A percentile compares a stretch with the other conserved stretches of the same genome.
Conservation (phyloP, 2,113 vertebrate species). For the Martes martes region DNA sequence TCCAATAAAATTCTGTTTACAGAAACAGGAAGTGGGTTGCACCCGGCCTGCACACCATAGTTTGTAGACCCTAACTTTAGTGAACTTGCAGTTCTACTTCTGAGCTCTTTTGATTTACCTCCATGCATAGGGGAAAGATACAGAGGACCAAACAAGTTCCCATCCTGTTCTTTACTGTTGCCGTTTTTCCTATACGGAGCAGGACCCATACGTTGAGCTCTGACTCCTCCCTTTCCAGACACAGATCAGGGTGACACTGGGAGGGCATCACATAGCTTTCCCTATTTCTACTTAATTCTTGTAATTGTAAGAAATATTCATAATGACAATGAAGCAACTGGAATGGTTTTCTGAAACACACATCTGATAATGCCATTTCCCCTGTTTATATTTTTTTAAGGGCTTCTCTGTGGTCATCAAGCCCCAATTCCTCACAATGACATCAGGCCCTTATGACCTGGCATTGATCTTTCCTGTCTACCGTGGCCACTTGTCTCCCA, state of each 20-base stretch:
- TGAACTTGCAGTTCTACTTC: background rate
- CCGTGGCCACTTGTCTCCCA: background rate
- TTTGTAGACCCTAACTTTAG: background rate
- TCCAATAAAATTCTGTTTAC: background rate
- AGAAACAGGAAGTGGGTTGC: background rate
- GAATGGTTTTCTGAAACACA: background rate
- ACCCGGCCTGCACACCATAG: too few relatives aligned
- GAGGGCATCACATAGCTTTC: background rate
- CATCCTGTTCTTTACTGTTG: background rate
- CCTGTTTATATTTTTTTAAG: background rate
- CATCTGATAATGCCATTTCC: background rate
- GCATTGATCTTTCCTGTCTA: background rate
- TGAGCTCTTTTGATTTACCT: background rate
- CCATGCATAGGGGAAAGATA: background rate
- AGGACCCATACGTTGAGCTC: background rate
- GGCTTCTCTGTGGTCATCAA: background rate
- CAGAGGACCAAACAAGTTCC: background rate
- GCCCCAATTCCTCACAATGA: background rate
- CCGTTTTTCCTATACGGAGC: background rate
- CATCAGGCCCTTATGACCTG: background rate
- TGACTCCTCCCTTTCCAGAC: background rate
- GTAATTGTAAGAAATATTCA: background rate
- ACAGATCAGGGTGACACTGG: background rate
- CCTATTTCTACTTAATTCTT: background rate
- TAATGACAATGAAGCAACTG: background rate